A percentile compares a stretch with the other conserved stretches of the same genome.
Evolutionary conservation across 2,888 invertebrate species (phyloP).

Genomic region (Phytoseiulus persimilis): DNA sequence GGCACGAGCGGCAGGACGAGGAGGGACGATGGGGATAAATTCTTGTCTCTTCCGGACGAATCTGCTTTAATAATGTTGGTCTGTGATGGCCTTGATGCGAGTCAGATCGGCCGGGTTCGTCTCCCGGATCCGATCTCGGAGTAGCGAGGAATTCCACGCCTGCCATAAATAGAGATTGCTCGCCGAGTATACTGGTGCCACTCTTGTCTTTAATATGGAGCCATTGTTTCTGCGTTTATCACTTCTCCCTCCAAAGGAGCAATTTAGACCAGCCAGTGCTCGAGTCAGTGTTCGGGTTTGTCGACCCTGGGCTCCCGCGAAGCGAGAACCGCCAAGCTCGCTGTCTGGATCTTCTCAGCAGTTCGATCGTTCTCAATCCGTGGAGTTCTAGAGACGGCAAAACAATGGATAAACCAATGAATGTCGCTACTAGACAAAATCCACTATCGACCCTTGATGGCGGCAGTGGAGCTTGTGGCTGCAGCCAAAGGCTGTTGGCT

Average conservation of each 20-base stretch:
- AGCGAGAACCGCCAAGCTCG: not conserved
- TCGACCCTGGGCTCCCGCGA: not conserved
- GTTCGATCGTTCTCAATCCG: not conserved
- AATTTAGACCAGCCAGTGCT: not conserved
- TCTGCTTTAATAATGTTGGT: constrained; percentile 5
- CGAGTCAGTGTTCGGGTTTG: not conserved
- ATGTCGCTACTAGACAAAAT: not conserved
- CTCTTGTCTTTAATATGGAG: constrained; percentile 13
- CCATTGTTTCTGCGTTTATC: constrained; percentile 35
- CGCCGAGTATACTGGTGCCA: not conserved
- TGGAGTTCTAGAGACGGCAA: not conserved
- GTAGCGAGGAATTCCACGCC: not conserved
- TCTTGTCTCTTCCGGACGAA: not conserved
- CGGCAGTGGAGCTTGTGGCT: not conserved
- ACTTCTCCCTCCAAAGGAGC: not conserved
- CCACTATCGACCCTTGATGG: not conserved
- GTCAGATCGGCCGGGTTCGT: not conserved
- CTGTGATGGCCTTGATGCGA: not conserved
- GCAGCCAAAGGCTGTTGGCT: constrained; percentile 5
- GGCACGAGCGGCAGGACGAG: not conserved
- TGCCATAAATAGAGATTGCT: constrained; percentile 5
- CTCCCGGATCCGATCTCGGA: not conserved
- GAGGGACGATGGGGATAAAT: not conserved
- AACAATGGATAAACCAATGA: not conserved
- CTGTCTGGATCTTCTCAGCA: not conserved